A percentile compares a stretch with the other conserved stretches of the same genome.
Evolutionary conservation across 2,888 invertebrate genomes (phyloP).

Genomic region (Scaptomyza reducta): DNA sequence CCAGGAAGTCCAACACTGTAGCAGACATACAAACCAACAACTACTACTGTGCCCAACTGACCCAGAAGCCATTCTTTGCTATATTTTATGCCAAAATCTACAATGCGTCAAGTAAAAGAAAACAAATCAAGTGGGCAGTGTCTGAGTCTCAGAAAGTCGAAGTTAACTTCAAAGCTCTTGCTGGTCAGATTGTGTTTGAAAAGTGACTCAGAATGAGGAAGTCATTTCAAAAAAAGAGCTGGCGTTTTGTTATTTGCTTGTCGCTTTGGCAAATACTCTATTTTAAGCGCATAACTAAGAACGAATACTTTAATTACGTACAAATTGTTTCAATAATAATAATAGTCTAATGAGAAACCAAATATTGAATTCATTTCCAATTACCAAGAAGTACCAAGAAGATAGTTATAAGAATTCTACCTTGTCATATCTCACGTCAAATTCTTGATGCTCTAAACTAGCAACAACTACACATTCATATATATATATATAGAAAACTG

Average conservation of each 20-base stretch:
- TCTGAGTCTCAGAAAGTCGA: constrained; percentile 1
- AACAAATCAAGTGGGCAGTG: constrained; percentile 51
- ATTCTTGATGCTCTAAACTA: constrained; percentile 2
- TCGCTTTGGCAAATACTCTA: constrained; percentile 1
- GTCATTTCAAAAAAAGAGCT: background rate
- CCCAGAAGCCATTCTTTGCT: constrained; percentile 72
- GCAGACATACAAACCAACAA: constrained; percentile 30
- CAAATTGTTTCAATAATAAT: no score
- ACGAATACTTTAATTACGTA: no score
- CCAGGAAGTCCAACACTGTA: constrained; percentile 46
- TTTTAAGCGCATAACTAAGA: no score
- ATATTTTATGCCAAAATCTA: constrained; percentile 67
- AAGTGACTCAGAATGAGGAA: constrained; percentile 27
- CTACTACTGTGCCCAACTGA: constrained; percentile 78
- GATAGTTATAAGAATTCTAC: constrained; percentile 18
- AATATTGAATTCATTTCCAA: no score
- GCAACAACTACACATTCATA: background rate
- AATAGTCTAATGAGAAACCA: no score
- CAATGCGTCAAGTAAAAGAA: constrained; percentile 30
- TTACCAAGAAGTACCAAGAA: no score
- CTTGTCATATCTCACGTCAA: constrained; percentile 43
- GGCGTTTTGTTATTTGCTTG: background rate
- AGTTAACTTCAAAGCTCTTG: constrained; percentile 18
- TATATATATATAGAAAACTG: constrained; percentile 16
- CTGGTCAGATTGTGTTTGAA: constrained; percentile 4